These are phyloP conservation scores for Diglossa cyanea DNA, from an alignment of 2,797 vertebrate genomes.

Conservation along the genomic window DNA sequence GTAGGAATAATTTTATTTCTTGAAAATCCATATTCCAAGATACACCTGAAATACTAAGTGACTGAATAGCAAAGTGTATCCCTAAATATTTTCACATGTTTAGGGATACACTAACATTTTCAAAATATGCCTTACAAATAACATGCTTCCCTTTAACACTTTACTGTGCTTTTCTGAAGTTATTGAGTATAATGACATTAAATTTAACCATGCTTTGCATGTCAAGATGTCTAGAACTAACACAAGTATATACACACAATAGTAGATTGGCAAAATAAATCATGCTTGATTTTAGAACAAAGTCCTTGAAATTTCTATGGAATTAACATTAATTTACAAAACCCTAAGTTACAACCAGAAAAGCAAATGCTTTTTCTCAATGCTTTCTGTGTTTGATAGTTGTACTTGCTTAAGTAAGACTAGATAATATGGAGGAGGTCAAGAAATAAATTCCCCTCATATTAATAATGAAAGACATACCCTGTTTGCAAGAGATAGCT, in stretches of 20 bases:
- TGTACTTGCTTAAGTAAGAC: background rate
- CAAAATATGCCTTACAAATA: background rate
- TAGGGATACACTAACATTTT: background rate
- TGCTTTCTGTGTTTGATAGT: background rate
- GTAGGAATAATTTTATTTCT: background rate
- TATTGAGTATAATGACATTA: background rate
- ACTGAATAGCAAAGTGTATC: background rate
- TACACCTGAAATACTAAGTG: background rate
- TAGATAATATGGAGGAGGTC: background rate
- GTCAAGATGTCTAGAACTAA: background rate
- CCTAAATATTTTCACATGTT: too few relatives aligned
- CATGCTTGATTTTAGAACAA: background rate
- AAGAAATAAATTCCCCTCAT: background rate
- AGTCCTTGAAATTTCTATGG: background rate
- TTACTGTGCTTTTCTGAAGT: background rate
- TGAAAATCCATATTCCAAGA: background rate
- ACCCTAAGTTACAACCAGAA: background rate
- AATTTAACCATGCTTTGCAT: background rate
- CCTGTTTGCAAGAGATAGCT: background rate
- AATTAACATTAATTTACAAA: background rate
- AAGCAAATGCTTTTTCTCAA: background rate
- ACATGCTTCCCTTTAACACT: background rate
- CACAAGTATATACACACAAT: background rate
- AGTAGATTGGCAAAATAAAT: background rate
- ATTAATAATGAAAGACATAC: background rate